Percentiles rank a stretch among this genome's conserved stretches.
phyloP scores from a whole-genome alignment of 23 tunicate genomes.

The Botrylloides violaceus region DNA sequence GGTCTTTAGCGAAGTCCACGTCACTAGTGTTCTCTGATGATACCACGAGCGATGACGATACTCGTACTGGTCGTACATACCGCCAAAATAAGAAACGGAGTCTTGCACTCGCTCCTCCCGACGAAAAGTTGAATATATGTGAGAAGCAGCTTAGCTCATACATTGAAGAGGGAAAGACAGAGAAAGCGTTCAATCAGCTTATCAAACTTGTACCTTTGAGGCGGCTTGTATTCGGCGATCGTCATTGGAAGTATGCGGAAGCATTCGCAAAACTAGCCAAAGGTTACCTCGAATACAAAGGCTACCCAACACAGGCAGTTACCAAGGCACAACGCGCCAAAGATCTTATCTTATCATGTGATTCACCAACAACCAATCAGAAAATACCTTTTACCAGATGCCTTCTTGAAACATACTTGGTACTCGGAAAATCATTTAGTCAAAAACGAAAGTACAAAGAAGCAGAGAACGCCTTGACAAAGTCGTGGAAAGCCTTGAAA shows the following conservation, averaged over 20 bases:
- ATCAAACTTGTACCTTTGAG: constrained; percentile 5
- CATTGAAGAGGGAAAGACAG: neutral
- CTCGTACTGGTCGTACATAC: no score
- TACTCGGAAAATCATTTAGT: constrained; percentile 4
- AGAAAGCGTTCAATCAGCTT: neutral
- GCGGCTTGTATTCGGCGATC: constrained; percentile 16
- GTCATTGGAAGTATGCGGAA: constrained; percentile 22
- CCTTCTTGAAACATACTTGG: constrained; percentile 10
- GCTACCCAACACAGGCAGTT: neutral
- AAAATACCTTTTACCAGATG: constrained; percentile 14
- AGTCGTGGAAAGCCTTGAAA: constrained; percentile 22
- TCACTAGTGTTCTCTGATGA: neutral
- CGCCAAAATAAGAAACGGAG: neutral
- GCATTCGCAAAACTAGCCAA: neutral
- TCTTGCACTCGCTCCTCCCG: constrained; percentile 6
- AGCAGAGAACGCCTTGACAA: constrained; percentile 6
- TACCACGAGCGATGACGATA: neutral
- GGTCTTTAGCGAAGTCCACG: neutral
- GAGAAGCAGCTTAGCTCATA: neutral
- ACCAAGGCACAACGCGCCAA: constrained; percentile 10
- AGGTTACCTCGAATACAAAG: constrained; percentile 17
- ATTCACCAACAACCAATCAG: neutral
- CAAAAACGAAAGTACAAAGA: constrained; percentile 13
- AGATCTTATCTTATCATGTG: neutral
- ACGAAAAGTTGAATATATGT: constrained; percentile 15